These are phyloP conservation scores for Eleginops maclovinus DNA, from an alignment of 2,113 vertebrate species.

Conservation along the genomic window DNA sequence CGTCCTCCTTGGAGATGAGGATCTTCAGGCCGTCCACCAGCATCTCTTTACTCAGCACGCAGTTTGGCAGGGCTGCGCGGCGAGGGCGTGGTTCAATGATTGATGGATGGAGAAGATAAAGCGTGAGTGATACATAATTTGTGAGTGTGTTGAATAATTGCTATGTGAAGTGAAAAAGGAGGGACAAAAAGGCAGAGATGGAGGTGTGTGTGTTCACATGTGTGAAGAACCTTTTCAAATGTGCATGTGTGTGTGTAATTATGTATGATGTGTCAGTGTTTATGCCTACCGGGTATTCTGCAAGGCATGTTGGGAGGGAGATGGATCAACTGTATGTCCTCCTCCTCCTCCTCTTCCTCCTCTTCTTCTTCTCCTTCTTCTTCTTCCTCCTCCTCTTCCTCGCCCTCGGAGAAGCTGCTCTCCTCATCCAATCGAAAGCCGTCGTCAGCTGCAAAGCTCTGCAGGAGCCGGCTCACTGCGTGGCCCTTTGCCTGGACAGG, in stretches of 20 bases:
- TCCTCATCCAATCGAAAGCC: constrained; percentile 91
- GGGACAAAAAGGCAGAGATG: neutral
- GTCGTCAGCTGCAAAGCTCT: constrained; percentile 91
- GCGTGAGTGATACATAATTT: constrained; percentile 35
- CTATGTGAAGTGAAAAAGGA: constrained; percentile 15
- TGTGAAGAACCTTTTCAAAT: constrained; percentile 34
- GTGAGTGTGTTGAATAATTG: constrained; percentile 46
- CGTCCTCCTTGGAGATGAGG: constrained; percentile 95
- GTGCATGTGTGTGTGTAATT: constrained; percentile 31
- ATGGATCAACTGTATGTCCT: constrained; percentile 56
- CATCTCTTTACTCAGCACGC: constrained; percentile 91
- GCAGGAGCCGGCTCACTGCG: constrained; percentile 91
- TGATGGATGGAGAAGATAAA: constrained; percentile 44
- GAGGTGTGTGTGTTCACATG: constrained; percentile 1
- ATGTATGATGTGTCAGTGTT: constrained; percentile 33
- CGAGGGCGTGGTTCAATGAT: constrained; percentile 27
- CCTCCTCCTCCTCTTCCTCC: constrained; percentile 42
- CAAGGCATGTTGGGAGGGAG: constrained; percentile 81
- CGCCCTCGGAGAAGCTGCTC: constrained; percentile 94
- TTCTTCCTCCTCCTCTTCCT: constrained; percentile 74
- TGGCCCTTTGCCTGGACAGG: constrained; percentile 85
- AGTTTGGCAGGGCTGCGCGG: constrained; percentile 84
- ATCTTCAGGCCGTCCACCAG: constrained; percentile 94
- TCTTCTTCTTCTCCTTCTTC: constrained; percentile 52
- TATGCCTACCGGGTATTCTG: constrained; percentile 76